phyloP scores from a whole-genome alignment of 1,140 invertebrate species.

The Drosophila sp. region DNA sequence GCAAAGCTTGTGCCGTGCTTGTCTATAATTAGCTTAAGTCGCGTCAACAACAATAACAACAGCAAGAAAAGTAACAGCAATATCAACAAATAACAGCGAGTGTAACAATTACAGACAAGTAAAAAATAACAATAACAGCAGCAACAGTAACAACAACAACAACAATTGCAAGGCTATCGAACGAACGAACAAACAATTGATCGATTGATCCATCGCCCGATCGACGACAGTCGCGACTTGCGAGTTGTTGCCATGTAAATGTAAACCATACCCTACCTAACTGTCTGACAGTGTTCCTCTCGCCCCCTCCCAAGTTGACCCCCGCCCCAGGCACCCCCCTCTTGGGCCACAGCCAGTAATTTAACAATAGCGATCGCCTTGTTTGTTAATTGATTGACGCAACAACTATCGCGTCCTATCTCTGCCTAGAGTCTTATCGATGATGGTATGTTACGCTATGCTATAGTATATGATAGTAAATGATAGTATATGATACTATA shows the following conservation, averaged over 20 bases:
- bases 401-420: slow-evolving; percentile 48
- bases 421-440: slow-evolving; percentile 55
- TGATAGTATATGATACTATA: not conserved
- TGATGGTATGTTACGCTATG: slow-evolving; percentile 10
- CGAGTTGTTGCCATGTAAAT: slow-evolving; percentile 64
- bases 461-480: slow-evolving; percentile 1
- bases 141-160: slow-evolving; percentile 10
- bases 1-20: slow-evolving; percentile 41
- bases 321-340: too few species aligned
- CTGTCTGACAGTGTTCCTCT: slow-evolving; percentile 28
- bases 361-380: slow-evolving; percentile 27
- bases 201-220: slow-evolving; percentile 9
- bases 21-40: slow-evolving; percentile 70
- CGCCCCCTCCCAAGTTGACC: not conserved
- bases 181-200: not conserved
- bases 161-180: slow-evolving; percentile 29
- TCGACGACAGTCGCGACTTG: not conserved
- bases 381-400: slow-evolving; percentile 50
- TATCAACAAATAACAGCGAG: slow-evolving; percentile 10
- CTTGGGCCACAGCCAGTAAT: slow-evolving; percentile 1
- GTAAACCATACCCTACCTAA: slow-evolving; percentile 67
- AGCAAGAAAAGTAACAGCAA: slow-evolving; percentile 1
- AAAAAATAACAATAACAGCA: slow-evolving; percentile 12
- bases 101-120: slow-evolving; percentile 33
- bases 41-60: slow-evolving; percentile 43